Base-by-base conservation (phyloP, 37 sponge, comb jelly and placozoan genomes). In the Dysidea cf. avara region DNA sequence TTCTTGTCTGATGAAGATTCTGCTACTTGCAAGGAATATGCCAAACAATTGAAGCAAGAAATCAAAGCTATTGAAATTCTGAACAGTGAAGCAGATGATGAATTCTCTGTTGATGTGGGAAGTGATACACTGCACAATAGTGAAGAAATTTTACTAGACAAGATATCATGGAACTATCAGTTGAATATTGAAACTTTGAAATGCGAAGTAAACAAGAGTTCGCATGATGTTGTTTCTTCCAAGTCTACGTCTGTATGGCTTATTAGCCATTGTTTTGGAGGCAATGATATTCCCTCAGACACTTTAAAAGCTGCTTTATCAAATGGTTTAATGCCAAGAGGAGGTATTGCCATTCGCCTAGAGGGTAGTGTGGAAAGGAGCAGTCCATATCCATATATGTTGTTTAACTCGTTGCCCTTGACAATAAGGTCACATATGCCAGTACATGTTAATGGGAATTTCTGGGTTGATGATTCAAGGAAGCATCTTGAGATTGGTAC, bases 391-490 rank as follows among this genome's bases (percentile, higher is more conserved):
- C 2, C 16, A 21, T 57, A 55, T 31, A 1, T 13, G 24, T 28
- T 78, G 22, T 88, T 74, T 52, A 72, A 77, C 66, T 78, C 56
- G 39, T 32, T 88, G 16, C 89, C 89, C 46, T 47, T 88, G 24
- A 72, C 79, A 28, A n/a, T 77, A 36, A 3, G 2, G 16, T 75
- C 61, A 24, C 20, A 61, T 18, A 50, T 89, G 37, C 90, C 90
- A 25, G 90, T 89, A 49, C 84, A 83, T 70, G 34, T 89, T 16
- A 83, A 89, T 78, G 90, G 84, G 4, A 80, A 83, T 39, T 89
- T 89, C 39, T 32, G 57, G 38, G 64, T 89, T 39, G 90, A 89
- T 69, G 78, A 71, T 11, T 83, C 90, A 12, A 63, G 90, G 6
- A 86, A 75, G 53, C 87, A 86, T 74, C 32, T 86, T 0, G 76